phyloP scores from a whole-genome alignment of 2,113 vertebrate genomes.

The Copsychus sechellarum region DNA sequence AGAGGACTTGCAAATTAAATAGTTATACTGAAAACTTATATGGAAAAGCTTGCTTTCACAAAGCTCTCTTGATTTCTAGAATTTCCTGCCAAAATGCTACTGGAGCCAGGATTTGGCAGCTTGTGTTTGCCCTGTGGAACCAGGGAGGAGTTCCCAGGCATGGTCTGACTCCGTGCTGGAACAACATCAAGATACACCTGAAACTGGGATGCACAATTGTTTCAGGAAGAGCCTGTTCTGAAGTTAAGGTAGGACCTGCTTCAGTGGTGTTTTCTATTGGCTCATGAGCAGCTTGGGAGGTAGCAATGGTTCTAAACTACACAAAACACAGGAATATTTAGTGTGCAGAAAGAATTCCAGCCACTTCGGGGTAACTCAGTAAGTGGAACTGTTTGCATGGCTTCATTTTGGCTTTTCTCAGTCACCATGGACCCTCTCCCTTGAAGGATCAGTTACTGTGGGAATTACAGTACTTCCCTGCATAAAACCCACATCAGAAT shows the following conservation, averaged over 20 bases:
- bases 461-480: not conserved
- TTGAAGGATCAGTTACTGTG: not conserved
- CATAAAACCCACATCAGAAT: not conserved
- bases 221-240: not conserved
- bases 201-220: rapidly evolving
- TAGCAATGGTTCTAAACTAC: not conserved
- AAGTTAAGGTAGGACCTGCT: not conserved
- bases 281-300: not conserved
- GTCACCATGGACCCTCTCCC: not conserved
- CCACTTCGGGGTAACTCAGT: not conserved
- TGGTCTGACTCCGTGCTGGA: rapidly evolving
- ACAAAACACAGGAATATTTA: not conserved
- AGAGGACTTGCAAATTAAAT: not conserved
- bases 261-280: not conserved
- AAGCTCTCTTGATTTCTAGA: not conserved
- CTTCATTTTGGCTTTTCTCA: not conserved
- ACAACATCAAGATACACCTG: not conserved
- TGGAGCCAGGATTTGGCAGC: not conserved
- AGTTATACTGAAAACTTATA: not conserved
- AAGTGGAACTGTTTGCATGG: not conserved
- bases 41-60: not conserved
- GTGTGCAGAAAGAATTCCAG: not conserved
- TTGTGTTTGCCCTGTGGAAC: not conserved
- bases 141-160: not conserved
- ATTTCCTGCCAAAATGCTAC: not conserved